Evolutionary conservation across 2,888 invertebrate genomes (phyloP).

Genomic region (Cataglyphis albicans): DNA sequence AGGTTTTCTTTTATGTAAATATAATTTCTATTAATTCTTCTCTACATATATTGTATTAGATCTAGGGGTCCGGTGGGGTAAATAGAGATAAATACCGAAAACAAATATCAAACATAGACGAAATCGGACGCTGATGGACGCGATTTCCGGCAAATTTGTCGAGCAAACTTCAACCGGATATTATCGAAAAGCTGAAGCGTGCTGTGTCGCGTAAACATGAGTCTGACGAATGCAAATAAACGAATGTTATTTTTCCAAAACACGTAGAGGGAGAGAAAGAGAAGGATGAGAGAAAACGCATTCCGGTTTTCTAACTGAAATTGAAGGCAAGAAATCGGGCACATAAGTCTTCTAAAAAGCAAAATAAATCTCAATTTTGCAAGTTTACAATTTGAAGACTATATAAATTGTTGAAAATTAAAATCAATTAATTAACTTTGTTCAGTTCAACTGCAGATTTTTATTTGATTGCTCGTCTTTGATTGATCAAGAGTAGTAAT

Average conservation of each 20-base stretch:
- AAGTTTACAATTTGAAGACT: background rate
- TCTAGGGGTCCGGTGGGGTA: background rate
- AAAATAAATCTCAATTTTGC: background rate
- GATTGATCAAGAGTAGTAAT: constrained; percentile 7
- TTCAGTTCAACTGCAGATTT: background rate
- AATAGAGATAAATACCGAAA: constrained; percentile 23
- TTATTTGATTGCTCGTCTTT: background rate
- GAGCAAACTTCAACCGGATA: constrained; percentile 42
- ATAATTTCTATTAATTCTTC: constrained; percentile 12
- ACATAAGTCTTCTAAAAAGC: constrained; percentile 6
- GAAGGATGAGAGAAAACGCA: background rate
- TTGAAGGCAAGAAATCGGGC: background rate
- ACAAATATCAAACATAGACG: constrained; percentile 10
- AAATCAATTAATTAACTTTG: constrained; percentile 3
- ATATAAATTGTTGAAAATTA: constrained; percentile 7
- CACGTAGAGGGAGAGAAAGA: background rate
- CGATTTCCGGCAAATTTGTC: constrained; percentile 48
- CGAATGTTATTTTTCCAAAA: constrained; percentile 41
- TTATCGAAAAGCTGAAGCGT: constrained; percentile 39
- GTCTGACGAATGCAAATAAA: constrained; percentile 59
- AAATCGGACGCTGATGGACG: constrained; percentile 36
- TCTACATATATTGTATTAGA: background rate
- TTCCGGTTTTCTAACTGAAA: background rate
- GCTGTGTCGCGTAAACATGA: constrained; percentile 33
- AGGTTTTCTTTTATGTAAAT: background rate